Evolutionary conservation across 2,797 vertebrate genomes (phyloP), one percentile per base, ranked within the genome.

Genomic region (Diceros bicornis): DNA sequence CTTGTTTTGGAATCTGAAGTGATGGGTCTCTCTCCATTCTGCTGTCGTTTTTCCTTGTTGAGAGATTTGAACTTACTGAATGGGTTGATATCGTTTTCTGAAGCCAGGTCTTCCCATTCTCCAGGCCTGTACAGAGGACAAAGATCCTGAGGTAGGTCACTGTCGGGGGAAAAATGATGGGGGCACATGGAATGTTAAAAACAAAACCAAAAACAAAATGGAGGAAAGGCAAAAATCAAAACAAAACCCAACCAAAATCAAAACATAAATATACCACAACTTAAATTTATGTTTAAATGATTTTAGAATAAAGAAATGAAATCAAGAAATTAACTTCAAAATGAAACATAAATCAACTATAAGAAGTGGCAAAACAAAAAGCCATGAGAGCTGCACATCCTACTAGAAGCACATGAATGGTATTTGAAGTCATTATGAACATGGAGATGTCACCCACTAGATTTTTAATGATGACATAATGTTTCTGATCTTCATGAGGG

Each of bases 81-180:
- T 27, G 99, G 99, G 98, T 99, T 99, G 86, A 99, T 99, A 96
- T 99, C 99, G 47, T 98, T 99, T 97, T 99, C 99, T 11, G 99
- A 99, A 0, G 99, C 99, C 64, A 99, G 99, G 98, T 99, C 99
- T 98, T 99, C 99, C 99, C 99, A 99, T 98, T 99, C 99, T 96
- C 99, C 99, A 74, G 99, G 99, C 99, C 99, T 99, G 99, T 99
- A 99, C 99, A 99, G 99, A 99, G 99, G 99, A 99, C 99, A 99
- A 99, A 99, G 99, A 99, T 99, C 99, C 99, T 99, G 99, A 99
- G 99, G 99, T 99, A 99, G 99, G 98, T 99, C 99, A 99, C 99
- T 99, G 99, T 98, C 97, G 99, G 98, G 98, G 98, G 82, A 99
- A 96, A 99, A 98, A 99, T 98, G 99, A 96, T 90, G 98, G 98